phyloP scores from a whole-genome alignment of 2,113 vertebrate genomes.

The Sarotherodon lohbergeri region DNA sequence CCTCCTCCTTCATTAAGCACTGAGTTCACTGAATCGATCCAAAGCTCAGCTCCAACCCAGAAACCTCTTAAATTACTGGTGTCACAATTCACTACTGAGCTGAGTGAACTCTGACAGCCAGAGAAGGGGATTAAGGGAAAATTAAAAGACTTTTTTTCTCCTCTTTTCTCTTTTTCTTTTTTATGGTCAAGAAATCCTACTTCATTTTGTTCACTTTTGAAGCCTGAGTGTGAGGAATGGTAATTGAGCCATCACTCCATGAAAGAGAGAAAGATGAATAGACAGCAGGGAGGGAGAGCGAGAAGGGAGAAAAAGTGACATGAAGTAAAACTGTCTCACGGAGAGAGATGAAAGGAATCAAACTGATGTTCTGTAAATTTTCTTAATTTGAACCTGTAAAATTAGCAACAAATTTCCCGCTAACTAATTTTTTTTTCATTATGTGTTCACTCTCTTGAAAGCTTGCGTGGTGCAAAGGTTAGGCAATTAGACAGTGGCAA shows the following conservation, averaged over 20 bases:
- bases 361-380: background rate
- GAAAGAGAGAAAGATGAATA: conserved; percentile 46
- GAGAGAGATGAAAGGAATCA: background rate
- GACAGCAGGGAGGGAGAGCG: background rate
- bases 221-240: conserved; percentile 42
- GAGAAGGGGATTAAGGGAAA: background rate
- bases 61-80: conserved; percentile 35
- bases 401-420: background rate
- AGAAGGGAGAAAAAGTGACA: background rate
- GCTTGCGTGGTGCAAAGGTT: background rate
- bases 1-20: conserved; percentile 14
- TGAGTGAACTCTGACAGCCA: conserved; percentile 20
- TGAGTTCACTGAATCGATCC: conserved; percentile 24
- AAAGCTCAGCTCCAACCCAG: conserved; percentile 10
- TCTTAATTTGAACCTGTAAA: background rate
- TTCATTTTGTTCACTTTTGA: conserved; percentile 38
- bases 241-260: conserved; percentile 60
- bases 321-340: background rate
- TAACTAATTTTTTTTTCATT: background rate
- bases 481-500: background rate
- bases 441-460: background rate
- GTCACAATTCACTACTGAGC: conserved; percentile 26
- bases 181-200: conserved; percentile 20
- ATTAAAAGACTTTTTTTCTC: conserved; percentile 22
- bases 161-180: background rate